Base-by-base conservation (phyloP, 2,888 invertebrate species). In the Salpingus planirostris region DNA sequence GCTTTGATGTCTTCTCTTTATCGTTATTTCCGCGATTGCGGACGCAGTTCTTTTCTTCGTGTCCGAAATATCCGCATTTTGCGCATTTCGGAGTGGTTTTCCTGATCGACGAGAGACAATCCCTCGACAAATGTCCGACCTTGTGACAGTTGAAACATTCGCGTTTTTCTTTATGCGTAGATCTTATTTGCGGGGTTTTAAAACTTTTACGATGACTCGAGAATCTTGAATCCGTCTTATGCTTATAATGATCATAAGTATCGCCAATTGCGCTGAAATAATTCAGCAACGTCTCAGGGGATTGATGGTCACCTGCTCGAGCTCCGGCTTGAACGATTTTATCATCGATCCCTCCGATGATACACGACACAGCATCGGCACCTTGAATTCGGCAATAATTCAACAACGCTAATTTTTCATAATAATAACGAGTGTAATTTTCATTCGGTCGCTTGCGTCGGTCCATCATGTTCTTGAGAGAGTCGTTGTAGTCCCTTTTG, bases 321-420 rank as follows among this genome's bases (percentile, higher is more conserved):
- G 42, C 44, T 8, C 27, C 37, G 3, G 43, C 38, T 18, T 34
- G 43, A 5, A 47, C 36, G 8, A 38, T 18, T 2, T 22, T 13
- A 21, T 47, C 44, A 5, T 13, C n/a, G n/a, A 46, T 38, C 6
- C 42, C 44, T 8, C 38, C 42, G n/a, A 47, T 42, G 5, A 45
- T 22, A 18, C 45, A 44, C 6, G 39, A 45, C 2, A 45, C 43
- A 2, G 46, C 44, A 23, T 45, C 26, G 11, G 27, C 13, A 11
- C 42, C 44, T 15, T 14, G 23, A 15, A 47, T 46, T 31, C 38
- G 24, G 23, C 43, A 47, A 13, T 10, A 23, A 29, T 38, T 47
- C 13, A 47, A 22, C 4, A 46, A 14, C 3, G 47, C 41, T 3
- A 25, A 13, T 27, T 47, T 46, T 22, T 47, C 42, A 21, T 40